Evolutionary conservation across 2,888 invertebrate species (phyloP), one percentile per base, ranked within the genome.

Genomic region (Lapara coniferarum): DNA sequence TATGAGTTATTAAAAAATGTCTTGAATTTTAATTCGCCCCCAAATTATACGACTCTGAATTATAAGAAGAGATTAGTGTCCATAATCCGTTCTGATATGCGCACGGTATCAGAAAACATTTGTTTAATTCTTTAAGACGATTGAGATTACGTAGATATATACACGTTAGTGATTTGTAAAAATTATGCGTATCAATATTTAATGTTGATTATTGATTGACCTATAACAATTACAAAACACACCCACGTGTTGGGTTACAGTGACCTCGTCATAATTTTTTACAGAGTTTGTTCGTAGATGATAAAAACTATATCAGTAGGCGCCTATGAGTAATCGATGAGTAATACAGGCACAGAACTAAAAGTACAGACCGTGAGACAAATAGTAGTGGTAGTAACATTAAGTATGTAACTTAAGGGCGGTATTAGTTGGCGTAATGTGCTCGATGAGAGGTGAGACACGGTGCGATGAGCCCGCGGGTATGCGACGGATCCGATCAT

Each of bases 51-150:
- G 87, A 87, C 85, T 86, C 81, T 84, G 83, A 86, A 86, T 83
- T 84, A 85, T 91, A 90, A 91, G 89, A 87, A 85, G 82, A 87
- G 90, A 87, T 93, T 92, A 93, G 85, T 90, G 92, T 92, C 80
- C 80, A 87, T 81, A 85, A 85, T 82, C 83, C 80, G 82, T 80
- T 83, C 77, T 82, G 86, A 86, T 85, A 80, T 79, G 86, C 77
- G 81, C 81, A 83, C 78, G 84, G 85, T 82, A 86, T 87, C 82
- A 86, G 82, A 88, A 89, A 90, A 88, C 89, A 85, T 91, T 89
- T 89, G 89, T 88, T 88, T 89, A 87, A 88, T 85, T 80, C 83
- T 80, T 80, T 87, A 86, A 87, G 84, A 81, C 80, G 85, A 84
- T 83, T 79, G 76, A 80, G 19, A 49, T 49, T 46, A 25, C 7